A percentile compares a stretch with the other conserved stretches of the same genome.
phyloP scores from a whole-genome alignment of 2,113 vertebrate species.

The Centropus unirufus region DNA sequence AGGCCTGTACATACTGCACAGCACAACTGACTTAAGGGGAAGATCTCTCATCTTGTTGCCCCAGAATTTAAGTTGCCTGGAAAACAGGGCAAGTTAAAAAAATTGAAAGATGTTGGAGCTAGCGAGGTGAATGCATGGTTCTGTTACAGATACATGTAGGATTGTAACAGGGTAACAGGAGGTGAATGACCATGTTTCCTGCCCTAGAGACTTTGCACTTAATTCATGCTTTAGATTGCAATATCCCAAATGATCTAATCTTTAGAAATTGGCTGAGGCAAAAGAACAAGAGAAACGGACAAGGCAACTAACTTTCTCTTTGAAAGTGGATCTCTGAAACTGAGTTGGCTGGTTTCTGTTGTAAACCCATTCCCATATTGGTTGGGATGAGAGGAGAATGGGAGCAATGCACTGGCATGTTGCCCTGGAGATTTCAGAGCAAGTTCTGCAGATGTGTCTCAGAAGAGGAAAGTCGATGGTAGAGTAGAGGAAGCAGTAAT shows the following conservation, averaged over 20 bases:
- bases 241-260: background rate
- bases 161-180: background rate
- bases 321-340: background rate
- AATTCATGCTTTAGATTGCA: background rate
- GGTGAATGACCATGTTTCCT: background rate
- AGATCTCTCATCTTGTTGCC: background rate
- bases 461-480: background rate
- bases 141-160: background rate
- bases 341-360: background rate
- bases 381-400: background rate
- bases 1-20: background rate
- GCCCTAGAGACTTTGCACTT: background rate
- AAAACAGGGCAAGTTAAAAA: background rate
- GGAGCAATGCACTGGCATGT: background rate
- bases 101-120: background rate
- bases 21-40: background rate
- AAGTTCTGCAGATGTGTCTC: background rate
- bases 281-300: background rate
- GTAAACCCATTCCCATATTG: background rate
- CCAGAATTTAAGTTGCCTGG: background rate
- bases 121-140: background rate
- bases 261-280: background rate
- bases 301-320: background rate
- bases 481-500: background rate
- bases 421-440: background rate